phyloP scores from a whole-genome alignment of 1,140 invertebrate genomes.

The Brachionus rubens region DNA sequence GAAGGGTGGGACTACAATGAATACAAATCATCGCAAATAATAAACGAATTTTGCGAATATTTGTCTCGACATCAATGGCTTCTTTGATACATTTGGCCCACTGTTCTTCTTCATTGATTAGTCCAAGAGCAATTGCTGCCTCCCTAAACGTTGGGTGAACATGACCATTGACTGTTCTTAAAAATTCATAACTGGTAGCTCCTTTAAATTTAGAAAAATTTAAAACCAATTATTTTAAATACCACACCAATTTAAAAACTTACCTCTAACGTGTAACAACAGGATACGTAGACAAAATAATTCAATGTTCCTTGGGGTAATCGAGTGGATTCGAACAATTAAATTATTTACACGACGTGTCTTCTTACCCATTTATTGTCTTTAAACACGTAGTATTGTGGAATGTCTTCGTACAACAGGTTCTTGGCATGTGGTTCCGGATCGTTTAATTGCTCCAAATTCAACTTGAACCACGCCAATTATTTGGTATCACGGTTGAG shows the following conservation, averaged over 20 bases:
- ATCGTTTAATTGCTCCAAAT: not conserved
- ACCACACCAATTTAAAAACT: too few species aligned
- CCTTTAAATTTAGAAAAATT: not conserved
- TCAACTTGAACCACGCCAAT: not conserved
- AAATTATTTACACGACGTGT: too few species aligned
- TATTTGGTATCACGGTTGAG: not conserved
- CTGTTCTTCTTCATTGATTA: not conserved
- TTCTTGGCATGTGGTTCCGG: too few species aligned
- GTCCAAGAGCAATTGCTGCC: not conserved
- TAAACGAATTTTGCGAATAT: not conserved
- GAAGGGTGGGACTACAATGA: not conserved
- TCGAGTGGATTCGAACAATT: not conserved
- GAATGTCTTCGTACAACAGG: not conserved
- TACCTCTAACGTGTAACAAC: not conserved
- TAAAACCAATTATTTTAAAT: not conserved
- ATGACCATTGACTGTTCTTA: not conserved
- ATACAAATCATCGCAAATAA: not conserved
- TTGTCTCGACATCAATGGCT: not conserved
- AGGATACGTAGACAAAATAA: not conserved
- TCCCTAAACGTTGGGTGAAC: not conserved
- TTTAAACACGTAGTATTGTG: not conserved
- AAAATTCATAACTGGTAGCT: not conserved
- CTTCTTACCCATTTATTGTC: not conserved
- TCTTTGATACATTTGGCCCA: constrained; percentile 17
- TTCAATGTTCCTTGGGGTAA: not conserved